Evolutionary conservation across 2,113 vertebrate genomes (phyloP).

Genomic region (Puffinus mauretanicus): DNA sequence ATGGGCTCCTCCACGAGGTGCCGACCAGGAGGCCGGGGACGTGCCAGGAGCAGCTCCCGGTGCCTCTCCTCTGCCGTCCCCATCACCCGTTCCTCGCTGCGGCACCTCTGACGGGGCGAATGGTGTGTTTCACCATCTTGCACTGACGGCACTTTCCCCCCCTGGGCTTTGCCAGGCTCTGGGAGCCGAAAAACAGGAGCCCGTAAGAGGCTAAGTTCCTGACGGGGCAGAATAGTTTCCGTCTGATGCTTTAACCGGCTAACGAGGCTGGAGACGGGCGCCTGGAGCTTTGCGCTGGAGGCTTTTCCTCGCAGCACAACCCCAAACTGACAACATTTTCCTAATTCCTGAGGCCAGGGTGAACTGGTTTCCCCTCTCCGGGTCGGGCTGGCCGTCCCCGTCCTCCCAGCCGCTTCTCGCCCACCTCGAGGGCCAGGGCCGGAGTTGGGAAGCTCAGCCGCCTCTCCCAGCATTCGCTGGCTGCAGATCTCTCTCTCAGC

Average conservation of each 20-base stretch:
- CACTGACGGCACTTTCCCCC: not conserved
- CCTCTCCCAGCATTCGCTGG: not conserved
- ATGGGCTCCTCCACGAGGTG: not conserved
- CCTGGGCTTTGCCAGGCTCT: not conserved
- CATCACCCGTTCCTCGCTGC: not conserved
- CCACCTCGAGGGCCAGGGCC: not conserved
- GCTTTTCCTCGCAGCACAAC: not conserved
- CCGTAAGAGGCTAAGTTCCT: not conserved
- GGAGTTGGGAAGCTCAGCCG: not conserved
- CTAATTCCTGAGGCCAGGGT: not conserved
- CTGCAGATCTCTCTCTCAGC: not conserved
- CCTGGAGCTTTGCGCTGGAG: not conserved
- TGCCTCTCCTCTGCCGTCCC: not conserved
- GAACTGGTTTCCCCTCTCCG: not conserved
- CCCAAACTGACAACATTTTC: not conserved
- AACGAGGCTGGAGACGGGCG: not conserved
- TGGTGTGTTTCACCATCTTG: rapidly evolving
- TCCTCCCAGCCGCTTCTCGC: not conserved
- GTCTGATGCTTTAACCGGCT: not conserved
- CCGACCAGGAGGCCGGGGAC: not conserved
- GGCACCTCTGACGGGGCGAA: not conserved
- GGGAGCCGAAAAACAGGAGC: not conserved
- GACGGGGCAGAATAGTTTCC: conserved; percentile 12
- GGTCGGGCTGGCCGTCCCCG: not conserved
- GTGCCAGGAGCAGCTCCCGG: not conserved